phyloP scores from a whole-genome alignment of 2,113 vertebrate genomes.

The Tricholaema leucomelas region DNA sequence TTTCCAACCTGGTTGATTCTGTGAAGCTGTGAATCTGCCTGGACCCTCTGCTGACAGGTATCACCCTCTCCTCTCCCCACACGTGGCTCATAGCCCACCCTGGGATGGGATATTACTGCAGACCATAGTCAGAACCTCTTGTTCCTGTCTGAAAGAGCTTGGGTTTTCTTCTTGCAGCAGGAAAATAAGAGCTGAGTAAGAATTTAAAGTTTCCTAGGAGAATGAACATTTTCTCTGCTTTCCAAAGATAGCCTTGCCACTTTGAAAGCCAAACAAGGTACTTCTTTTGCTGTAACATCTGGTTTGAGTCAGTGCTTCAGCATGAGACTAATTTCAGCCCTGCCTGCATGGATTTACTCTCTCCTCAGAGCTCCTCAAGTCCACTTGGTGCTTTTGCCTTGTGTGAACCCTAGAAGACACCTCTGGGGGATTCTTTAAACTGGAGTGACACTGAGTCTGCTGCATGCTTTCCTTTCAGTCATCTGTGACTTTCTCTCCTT shows the following conservation, averaged over 20 bases:
- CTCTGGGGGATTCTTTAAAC: background rate
- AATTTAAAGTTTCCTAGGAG: conserved; percentile 41
- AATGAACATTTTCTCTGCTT: conserved; percentile 36
- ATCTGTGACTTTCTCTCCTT: conserved; percentile 30
- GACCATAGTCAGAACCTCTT: background rate
- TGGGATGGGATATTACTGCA: rapidly evolving
- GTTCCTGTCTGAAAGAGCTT: background rate
- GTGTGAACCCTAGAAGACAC: background rate
- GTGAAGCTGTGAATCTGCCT: too few species aligned
- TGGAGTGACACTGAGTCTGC: background rate
- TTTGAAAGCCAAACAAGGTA: conserved; percentile 52
- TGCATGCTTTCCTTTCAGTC: conserved; percentile 20
- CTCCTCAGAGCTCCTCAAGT: background rate
- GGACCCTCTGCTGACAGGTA: too few species aligned
- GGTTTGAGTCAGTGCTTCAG: conserved; percentile 34
- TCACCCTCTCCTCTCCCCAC: background rate
- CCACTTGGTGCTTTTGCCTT: background rate
- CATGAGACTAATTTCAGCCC: conserved; percentile 36
- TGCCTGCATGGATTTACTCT: conserved; percentile 46
- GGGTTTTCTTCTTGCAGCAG: background rate
- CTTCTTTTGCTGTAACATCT: conserved; percentile 11
- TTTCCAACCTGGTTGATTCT: too few species aligned
- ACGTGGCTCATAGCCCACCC: rapidly evolving
- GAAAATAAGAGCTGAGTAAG: background rate
- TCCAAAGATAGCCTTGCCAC: conserved; percentile 49